Evolutionary conservation across 2,113 vertebrate species (phyloP).

Genomic region (Dipodomys spectabilis): DNA sequence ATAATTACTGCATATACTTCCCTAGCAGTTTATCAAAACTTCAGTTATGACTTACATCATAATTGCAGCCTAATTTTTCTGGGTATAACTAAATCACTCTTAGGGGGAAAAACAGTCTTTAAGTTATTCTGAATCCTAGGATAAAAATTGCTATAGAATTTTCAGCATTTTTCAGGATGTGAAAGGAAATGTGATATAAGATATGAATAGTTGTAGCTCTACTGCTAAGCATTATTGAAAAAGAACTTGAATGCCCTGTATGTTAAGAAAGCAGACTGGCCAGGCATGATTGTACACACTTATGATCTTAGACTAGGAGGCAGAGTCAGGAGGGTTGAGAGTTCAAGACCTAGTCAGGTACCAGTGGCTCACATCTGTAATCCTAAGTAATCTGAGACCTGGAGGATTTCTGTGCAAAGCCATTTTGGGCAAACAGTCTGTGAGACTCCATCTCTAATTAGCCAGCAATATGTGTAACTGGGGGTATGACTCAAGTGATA

Average conservation of each 20-base stretch:
- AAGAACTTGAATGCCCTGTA: not conserved
- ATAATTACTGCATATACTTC: conserved; percentile 35
- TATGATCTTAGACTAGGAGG: not conserved
- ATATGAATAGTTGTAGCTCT: not conserved
- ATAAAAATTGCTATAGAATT: conserved; percentile 28
- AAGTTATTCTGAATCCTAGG: conserved; percentile 54
- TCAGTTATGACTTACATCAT: not conserved
- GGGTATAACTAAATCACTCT: conserved; percentile 41
- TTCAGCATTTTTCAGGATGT: conserved; percentile 51
- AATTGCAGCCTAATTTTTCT: not conserved
- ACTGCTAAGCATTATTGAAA: not conserved
- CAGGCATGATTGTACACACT: not conserved
- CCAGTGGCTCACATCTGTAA: too few relatives aligned
- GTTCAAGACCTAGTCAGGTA: too few relatives aligned
- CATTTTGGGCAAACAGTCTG: too few relatives aligned
- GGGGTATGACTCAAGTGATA: too few relatives aligned
- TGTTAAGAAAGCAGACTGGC: not conserved
- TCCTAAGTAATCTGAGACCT: too few relatives aligned
- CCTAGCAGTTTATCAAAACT: conserved; percentile 29
- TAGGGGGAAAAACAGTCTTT: conserved; percentile 17
- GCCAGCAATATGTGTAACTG: too few relatives aligned
- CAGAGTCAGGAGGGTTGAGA: not conserved
- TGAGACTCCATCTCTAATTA: too few relatives aligned
- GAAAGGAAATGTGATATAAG: conserved; percentile 40
- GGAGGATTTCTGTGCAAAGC: too few relatives aligned